Conservation (phyloP, 2,113 vertebrate genomes). For the Coptodon rendalli region DNA sequence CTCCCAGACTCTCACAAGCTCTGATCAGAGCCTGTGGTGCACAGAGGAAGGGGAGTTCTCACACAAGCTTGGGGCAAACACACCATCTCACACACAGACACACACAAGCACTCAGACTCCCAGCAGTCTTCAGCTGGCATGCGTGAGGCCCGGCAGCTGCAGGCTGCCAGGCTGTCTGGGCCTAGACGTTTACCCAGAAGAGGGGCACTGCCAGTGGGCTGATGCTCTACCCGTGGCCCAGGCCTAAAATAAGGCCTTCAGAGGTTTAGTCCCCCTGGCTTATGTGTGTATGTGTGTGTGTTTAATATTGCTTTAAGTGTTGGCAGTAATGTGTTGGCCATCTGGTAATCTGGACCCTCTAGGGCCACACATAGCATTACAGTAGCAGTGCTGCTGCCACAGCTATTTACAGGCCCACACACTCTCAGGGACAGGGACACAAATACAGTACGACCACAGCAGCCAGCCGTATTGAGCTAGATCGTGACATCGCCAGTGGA, state of each 20-base stretch:
- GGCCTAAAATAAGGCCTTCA: conserved; percentile 47
- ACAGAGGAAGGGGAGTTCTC: conserved; percentile 34
- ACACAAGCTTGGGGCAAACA: not conserved
- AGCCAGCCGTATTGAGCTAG: not conserved
- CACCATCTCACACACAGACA: not conserved
- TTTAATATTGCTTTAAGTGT: conserved; percentile 44
- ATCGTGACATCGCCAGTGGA: not conserved
- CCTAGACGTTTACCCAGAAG: conserved; percentile 52
- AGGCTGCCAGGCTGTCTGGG: conserved; percentile 44
- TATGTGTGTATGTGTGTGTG: conserved; percentile 26
- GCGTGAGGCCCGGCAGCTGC: conserved; percentile 30
- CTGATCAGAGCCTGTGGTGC: conserved; percentile 51
- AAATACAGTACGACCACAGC: not conserved
- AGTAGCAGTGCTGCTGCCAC: conserved; percentile 36
- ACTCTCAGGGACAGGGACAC: not conserved
- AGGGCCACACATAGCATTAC: conserved; percentile 50
- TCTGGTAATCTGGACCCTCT: conserved; percentile 66
- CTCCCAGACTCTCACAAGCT: conserved; percentile 49
- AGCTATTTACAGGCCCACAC: conserved; percentile 60
- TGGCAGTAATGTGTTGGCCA: conserved; percentile 60
- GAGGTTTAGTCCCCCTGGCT: conserved; percentile 47
- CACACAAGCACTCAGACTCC: conserved; percentile 15
- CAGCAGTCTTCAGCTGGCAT: conserved; percentile 60
- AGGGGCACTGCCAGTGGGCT: conserved; percentile 44
- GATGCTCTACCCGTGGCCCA: conserved; percentile 42